Base-by-base conservation (phyloP, 2,113 vertebrate genomes). In the Nyctibius bracteatus region DNA sequence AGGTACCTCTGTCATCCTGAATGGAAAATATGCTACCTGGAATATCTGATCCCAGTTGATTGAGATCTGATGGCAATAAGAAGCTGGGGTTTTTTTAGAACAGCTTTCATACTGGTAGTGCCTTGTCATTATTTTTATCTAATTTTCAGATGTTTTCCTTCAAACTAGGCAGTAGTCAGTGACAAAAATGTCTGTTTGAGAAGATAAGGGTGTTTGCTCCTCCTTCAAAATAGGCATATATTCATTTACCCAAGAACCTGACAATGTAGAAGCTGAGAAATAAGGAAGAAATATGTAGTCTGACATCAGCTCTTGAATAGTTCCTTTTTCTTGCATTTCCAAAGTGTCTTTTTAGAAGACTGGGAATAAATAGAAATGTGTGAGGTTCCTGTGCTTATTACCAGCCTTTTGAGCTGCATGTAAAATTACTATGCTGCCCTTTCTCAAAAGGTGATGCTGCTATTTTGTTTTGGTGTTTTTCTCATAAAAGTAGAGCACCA, bases 71-170 rank as follows among this genome's bases (percentile, higher is more conserved):
- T 59, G 68, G 33, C 4, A 52, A 2, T 39, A 78, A 10, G 22
- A 52, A 55, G 51, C 37, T 81, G 49, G 33, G 14, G 1, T 0
- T 62, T 71, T 81, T 58, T 62, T 61, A 52, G 57, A 81, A 25
- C 8, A 55, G 35, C 39, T 81, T 74, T 78, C n/a, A 9, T 70
- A 43, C 21, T 39, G 41, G 6, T 62, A 46, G 24, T 86, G 47
- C 68, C 54, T 91, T 28, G 49, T 73, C 21, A 10, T 57, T 41
- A n/a, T 74, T 68, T 75, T 68, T 58, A 19, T 51, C 24, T 75
- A 23, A 35, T 86, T 93, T 90, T 84, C 61, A 65, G 52, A 67
- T 55, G 9, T 78, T 41, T 81, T 67, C 52, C 63, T 90, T 95
- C 33, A 43, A 71, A 35, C 27, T 33, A 66, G 65, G 33, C 46